phyloP scores from a whole-genome alignment of 2,888 invertebrate species.

The Cryptus viduatorius region DNA sequence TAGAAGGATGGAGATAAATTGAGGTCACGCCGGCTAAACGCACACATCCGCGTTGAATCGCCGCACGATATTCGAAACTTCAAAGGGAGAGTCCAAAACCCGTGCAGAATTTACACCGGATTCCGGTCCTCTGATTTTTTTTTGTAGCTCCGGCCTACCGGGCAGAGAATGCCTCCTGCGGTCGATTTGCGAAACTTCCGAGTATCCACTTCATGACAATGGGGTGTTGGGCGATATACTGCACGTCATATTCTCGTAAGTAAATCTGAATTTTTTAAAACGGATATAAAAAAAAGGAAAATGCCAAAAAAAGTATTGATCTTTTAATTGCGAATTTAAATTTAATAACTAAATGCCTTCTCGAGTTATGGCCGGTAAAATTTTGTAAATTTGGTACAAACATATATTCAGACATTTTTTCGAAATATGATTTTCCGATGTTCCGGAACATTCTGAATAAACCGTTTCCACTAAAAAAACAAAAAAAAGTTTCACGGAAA shows the following conservation, averaged over 20 bases:
- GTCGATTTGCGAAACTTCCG: conserved; percentile 89
- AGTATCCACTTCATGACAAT: conserved; percentile 86
- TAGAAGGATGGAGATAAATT: conserved; percentile 12
- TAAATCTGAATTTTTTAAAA: conserved; percentile 61
- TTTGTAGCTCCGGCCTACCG: conserved; percentile 86
- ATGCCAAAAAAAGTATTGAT: background rate
- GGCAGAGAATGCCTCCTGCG: conserved; percentile 88
- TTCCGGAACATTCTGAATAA: background rate
- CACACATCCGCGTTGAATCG: conserved; percentile 23
- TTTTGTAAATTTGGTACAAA: too few relatives aligned
- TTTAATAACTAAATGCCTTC: too few relatives aligned
- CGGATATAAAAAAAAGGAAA: background rate
- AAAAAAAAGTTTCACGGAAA: background rate
- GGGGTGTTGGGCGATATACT: conserved; percentile 90
- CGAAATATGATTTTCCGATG: too few relatives aligned
- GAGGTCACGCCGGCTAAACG: conserved; percentile 24
- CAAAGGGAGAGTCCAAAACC: background rate
- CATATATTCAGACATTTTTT: too few relatives aligned
- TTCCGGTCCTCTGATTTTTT: conserved; percentile 31
- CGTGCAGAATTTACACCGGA: background rate
- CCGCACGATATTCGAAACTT: conserved; percentile 9
- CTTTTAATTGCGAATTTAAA: too few relatives aligned
- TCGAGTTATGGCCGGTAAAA: too few relatives aligned
- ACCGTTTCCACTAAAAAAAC: background rate
- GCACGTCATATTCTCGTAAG: conserved; percentile 89